Base-by-base conservation (phyloP, 2,888 invertebrate species). In the Campoletis raptor region DNA sequence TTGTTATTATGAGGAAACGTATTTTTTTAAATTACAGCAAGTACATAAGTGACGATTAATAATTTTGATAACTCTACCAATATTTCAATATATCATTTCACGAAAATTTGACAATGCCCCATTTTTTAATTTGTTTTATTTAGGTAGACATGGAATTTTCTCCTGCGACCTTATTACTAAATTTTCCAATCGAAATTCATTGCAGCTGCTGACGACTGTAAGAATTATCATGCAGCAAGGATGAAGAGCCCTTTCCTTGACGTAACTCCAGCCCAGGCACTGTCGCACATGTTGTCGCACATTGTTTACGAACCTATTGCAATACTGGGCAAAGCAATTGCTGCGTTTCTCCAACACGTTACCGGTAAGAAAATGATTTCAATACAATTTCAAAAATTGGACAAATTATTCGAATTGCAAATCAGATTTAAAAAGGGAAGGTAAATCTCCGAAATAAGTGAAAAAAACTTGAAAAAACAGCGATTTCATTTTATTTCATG, bases 261-360 rank as follows among this genome's bases (percentile, higher is more conserved):
- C 89, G 91, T 94, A 21, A 93, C 93, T 70, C 93, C 94, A n/a
- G 87, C 88, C 2, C 73, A 89, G 76, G 94, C 89, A 36, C 84
- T 94, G 64, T 88, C 91, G 6, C 90, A 93, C 24, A 90, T 93
- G 87, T 42, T 90, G 0, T 86, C 89, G 36, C 88, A 89, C 42
- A 73, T 88, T 21, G 40, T 93, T 12, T 79, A 90, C 5, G 87
- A 91, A 67, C 93, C 93, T n/a, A 4, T 92, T 1, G 12, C 85
- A 24, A 18, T 89, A 8, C 24, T 89, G 45, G 93, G 93, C 8
- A 69, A 85, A 78, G 78, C 77, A 36, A 57, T 93, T 42, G 89
- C 90, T 12, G 30, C 45, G 5, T 92, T 93, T 80, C 87, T 92
- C 72, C 36, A 85, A 8, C 87, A 89, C 82, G 76, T 91, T n/a